These are phyloP conservation scores for Solea solea DNA, from an alignment of 2,113 vertebrate species.

Conservation along the genomic window DNA sequence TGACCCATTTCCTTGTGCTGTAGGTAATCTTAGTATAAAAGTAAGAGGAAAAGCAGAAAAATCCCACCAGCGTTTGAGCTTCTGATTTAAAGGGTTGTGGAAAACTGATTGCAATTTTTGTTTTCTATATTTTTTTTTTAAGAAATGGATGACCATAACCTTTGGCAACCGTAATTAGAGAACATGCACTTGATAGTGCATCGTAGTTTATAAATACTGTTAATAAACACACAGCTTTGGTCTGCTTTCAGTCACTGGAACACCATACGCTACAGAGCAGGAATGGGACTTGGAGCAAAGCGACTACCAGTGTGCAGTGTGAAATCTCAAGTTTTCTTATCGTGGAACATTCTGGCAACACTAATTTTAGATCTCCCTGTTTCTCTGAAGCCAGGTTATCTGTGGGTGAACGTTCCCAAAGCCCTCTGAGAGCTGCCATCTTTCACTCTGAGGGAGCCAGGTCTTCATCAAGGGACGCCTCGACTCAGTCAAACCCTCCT, in stretches of 20 bases:
- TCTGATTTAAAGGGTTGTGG: not conserved
- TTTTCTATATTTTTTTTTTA: not conserved
- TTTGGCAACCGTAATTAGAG: not conserved
- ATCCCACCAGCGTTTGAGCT: not conserved
- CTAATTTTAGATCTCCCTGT: constrained; percentile 73
- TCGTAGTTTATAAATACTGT: too few relatives aligned
- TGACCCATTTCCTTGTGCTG: constrained; percentile 19
- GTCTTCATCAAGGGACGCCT: constrained; percentile 72
- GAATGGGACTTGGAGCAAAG: constrained; percentile 45
- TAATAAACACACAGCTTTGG: not conserved
- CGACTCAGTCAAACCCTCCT: constrained; percentile 45
- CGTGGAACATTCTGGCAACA: constrained; percentile 47
- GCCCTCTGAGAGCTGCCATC: constrained; percentile 42
- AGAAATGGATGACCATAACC: too few relatives aligned
- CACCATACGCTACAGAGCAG: not conserved
- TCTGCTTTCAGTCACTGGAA: not conserved
- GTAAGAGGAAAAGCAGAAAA: constrained; percentile 5
- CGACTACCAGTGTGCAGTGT: constrained; percentile 50
- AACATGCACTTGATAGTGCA: too few relatives aligned
- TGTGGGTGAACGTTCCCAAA: constrained; percentile 25
- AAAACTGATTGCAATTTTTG: not conserved
- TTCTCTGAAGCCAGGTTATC: constrained; percentile 67
- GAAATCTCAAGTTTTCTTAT: constrained; percentile 65
- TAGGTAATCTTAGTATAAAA: constrained; percentile 2
- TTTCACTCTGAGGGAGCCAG: constrained; percentile 36